Conservation (phyloP, 2,888 invertebrate genomes). For the Heliconius aoede region DNA sequence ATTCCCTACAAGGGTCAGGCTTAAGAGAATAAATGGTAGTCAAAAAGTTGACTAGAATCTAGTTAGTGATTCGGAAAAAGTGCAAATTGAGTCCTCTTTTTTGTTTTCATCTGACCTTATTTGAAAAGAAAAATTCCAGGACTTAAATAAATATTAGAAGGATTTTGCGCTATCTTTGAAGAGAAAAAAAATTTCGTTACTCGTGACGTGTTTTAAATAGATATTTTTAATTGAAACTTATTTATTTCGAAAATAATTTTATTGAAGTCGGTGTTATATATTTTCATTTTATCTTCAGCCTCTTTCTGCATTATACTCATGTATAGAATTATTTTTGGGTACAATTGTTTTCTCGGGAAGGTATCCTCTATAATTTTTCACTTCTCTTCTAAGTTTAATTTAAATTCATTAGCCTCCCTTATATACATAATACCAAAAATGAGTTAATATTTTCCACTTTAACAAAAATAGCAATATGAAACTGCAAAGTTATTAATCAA, state of each 20-base stretch:
- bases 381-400: not conserved
- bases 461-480: not conserved
- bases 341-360: too few relatives aligned
- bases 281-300: too few relatives aligned
- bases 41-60: slow-evolving; percentile 33
- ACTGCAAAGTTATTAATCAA: slow-evolving; percentile 14
- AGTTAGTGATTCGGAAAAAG: slow-evolving; percentile 39
- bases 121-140: slow-evolving; percentile 33
- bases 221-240: not conserved
- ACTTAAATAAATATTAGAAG: slow-evolving; percentile 29
- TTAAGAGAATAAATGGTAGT: slow-evolving; percentile 15
- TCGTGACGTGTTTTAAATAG: not conserved
- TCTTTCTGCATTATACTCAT: too few relatives aligned
- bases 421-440: not conserved
- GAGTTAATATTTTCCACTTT: not conserved
- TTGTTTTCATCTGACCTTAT: slow-evolving; percentile 35
- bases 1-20: slow-evolving; percentile 23
- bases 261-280: too few relatives aligned
- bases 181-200: not conserved
- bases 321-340: too few relatives aligned
- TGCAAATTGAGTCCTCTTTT: slow-evolving; percentile 34
- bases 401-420: not conserved
- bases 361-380: not conserved
- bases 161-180: not conserved
- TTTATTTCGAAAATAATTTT: not conserved